Evolutionary conservation across 1,140 invertebrate genomes (phyloP), one percentile per base, ranked within the genome.

Genomic region (Steinernema khuongi): DNA sequence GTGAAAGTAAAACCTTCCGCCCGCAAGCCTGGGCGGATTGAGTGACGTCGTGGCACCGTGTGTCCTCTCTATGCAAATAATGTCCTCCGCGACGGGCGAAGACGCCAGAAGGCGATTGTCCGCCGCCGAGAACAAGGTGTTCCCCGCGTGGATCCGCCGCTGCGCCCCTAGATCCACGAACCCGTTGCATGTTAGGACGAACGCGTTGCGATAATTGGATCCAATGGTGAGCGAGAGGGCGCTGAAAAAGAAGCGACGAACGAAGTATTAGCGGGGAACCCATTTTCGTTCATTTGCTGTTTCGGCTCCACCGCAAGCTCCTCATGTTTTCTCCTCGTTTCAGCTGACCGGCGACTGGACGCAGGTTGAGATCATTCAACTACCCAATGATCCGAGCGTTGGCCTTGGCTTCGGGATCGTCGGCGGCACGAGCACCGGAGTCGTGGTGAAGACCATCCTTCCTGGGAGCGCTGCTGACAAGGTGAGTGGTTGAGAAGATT

Each of bases 401-500:
- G 81, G 81, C 19, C 73, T 82, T 80, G 96, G 95, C 70, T 97
- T 97, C 87, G 94, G 94, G 68, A 93, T 97, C 77, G 94, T 96
- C 77, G 94, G 94, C 67, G 94, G 94, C 7, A 88, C 92, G 67
- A 94, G 92, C 85, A 96, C 94, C 26, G 94, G 94, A n/a, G 94
- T 97, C 68, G 93, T 97, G 7, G 93, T 97, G 71, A 97, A 97
- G 86, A 97, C 92, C 70, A 91, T 97, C 67, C 88, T 95, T 22
- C 93, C 93, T 17, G 94, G 93, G 26, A 93, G 93, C 79, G 91
- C 93, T 7, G 93, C 94, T 19, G 93, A 96, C 86, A 90, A 92
- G 87, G 92, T 93, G 86, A 89, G 88, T 87, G 22, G 31, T 32
- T 41, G 11, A 4, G n/a, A 31, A 33, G 14, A 69, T 17, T 60